Conservation (phyloP, 2,888 invertebrate genomes). For the Nebria brevicollis region DNA sequence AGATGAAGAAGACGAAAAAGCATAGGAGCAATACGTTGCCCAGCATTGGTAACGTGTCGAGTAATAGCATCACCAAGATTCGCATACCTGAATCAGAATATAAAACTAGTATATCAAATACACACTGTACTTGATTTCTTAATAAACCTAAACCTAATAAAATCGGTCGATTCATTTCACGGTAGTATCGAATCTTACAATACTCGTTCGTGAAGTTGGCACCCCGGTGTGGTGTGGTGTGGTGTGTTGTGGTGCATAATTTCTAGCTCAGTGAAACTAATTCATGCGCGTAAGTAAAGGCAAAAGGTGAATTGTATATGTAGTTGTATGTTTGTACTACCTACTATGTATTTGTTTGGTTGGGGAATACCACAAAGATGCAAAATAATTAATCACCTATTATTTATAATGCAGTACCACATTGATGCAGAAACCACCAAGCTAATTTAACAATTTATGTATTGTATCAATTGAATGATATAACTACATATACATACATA, state of each 20-base stretch:
- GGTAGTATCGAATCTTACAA: not conserved
- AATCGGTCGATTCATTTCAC: conserved; percentile 32
- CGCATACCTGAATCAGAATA: conserved; percentile 89
- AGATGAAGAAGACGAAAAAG: conserved; percentile 99
- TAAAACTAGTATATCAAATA: too few relatives aligned
- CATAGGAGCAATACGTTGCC: conserved; percentile 98
- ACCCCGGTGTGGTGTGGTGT: too few relatives aligned
- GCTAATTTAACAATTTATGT: not conserved
- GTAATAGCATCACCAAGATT: conserved; percentile 95
- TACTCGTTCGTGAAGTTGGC: too few relatives aligned
- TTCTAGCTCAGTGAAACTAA: conserved; percentile 5
- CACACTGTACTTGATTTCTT: not conserved
- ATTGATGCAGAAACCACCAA: not conserved
- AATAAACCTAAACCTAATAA: not conserved
- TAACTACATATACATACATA: too few relatives aligned
- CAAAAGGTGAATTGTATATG: not conserved
- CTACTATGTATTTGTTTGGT: too few relatives aligned
- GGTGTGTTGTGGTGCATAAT: not conserved
- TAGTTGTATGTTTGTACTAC: not conserved
- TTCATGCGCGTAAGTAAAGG: not conserved
- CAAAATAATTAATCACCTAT: not conserved
- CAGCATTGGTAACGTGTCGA: conserved; percentile 99
- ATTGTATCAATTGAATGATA: not conserved
- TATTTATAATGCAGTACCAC: not conserved
- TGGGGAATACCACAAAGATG: not conserved